Evolutionary conservation across 1,140 invertebrate genomes (phyloP).

Genomic region (Drosophila cardini): DNA sequence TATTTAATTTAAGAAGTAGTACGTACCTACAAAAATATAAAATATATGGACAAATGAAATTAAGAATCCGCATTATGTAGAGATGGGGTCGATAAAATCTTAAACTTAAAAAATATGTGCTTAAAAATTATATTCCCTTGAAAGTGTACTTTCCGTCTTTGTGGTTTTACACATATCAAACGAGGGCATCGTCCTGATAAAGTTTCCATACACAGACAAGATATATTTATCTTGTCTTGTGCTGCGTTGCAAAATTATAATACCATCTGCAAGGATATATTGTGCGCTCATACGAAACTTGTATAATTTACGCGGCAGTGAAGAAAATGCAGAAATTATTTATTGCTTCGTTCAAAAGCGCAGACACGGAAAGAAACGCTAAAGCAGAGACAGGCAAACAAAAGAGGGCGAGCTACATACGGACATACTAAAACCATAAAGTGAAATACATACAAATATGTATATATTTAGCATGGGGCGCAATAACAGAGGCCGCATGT

Average conservation of each 20-base stretch:
- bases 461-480: neutral
- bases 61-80: no score
- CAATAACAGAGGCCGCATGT: conserved; percentile 29
- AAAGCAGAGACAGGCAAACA: conserved; percentile 13
- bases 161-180: neutral
- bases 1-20: neutral
- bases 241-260: neutral
- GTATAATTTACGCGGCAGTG: conserved; percentile 31
- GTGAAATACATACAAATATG: neutral
- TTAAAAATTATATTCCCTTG: neutral
- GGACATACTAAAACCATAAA: neutral
- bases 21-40: conserved; percentile 1
- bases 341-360: conserved; percentile 10
- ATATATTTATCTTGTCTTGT: neutral
- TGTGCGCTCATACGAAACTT: neutral
- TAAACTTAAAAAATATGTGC: no score
- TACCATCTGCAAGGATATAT: conserved; percentile 3
- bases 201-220: neutral
- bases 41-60: neutral
- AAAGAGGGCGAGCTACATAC: conserved; percentile 11
- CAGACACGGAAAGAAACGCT: conserved; percentile 6
- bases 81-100: no score
- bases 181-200: neutral
- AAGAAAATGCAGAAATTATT: neutral
- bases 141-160: neutral